These are phyloP conservation scores for Artibeus jamaicensis DNA, from an alignment of 2,797 vertebrate species.

Conservation along the genomic window DNA sequence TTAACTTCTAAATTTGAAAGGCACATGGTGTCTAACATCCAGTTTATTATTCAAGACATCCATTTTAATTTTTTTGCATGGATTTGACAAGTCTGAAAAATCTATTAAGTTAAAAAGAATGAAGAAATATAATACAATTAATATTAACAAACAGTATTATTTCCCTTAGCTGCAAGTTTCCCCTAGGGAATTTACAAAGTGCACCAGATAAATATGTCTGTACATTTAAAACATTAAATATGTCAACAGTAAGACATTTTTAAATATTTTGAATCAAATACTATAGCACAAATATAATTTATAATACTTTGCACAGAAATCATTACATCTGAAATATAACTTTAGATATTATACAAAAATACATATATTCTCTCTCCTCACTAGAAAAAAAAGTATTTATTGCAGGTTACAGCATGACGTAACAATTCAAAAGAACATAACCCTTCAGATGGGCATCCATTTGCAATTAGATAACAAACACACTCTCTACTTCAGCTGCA, in stretches of 20 bases:
- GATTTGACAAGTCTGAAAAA: slow-evolving; percentile 78
- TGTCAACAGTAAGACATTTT: slow-evolving; percentile 83
- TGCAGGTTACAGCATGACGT: slow-evolving; percentile 79
- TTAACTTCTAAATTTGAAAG: slow-evolving; percentile 77
- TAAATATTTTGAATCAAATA: slow-evolving; percentile 88
- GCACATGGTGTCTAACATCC: slow-evolving; percentile 80
- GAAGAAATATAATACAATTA: slow-evolving; percentile 84
- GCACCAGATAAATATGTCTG: slow-evolving; percentile 87
- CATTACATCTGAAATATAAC: slow-evolving; percentile 88
- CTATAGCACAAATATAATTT: slow-evolving; percentile 88
- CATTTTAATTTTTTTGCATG: slow-evolving; percentile 57
- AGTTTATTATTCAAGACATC: slow-evolving; percentile 69
- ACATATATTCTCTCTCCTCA: slow-evolving; percentile 82
- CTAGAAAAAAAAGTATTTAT: slow-evolving; percentile 77
- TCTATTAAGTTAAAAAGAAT: slow-evolving; percentile 84
- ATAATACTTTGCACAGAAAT: slow-evolving; percentile 83
- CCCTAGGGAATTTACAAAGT: slow-evolving; percentile 86
- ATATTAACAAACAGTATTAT: slow-evolving; percentile 81
- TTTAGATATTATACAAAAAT: slow-evolving; percentile 88
- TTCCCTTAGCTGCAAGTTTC: slow-evolving; percentile 81
- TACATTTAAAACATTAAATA: slow-evolving; percentile 88
- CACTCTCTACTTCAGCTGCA: neutral
- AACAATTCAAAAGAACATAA: slow-evolving; percentile 78
- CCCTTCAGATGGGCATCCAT: slow-evolving; percentile 49
- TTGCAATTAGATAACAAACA: slow-evolving; percentile 32